Base-by-base conservation (phyloP, 2,888 invertebrate genomes). In the Hypomecis atomaria region DNA sequence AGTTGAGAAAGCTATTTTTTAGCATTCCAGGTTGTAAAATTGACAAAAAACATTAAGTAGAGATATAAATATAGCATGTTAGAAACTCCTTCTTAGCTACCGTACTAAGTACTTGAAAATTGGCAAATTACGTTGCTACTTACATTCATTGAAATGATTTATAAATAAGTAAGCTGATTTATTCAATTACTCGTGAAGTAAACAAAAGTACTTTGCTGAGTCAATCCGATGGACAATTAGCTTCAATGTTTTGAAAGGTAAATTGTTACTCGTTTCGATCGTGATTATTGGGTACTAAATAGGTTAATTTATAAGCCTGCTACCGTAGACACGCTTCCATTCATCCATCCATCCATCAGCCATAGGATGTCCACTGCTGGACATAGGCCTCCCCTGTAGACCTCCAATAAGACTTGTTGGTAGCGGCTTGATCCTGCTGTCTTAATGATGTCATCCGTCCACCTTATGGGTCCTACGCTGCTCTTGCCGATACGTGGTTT, bases 191-290 rank as follows among this genome's bases (percentile, higher is more conserved):
- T 49, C 23, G n/a, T 6, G 9, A 10, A 13, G 36, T 49, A 49
- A 37, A 49, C 36, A 11, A n/a, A 5, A 52, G 8, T 53, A 40
- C 5, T 53, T 53, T 42, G 43, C 34, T 54, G 36, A 54, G 36
- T 43, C 54, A 54, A 54, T 43, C 44, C 6, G 42, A 11, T 34
- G 43, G 43, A 44, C 54, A 33, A 54, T 54, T 54, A 54, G 5
- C 11, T 43, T 11, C 34, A 54, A 44, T 44, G 36, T 34, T 9
- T 54, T 54, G 54, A 53, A 53, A 56, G 56, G 56, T 56, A 56
- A 56, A 38, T 45, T 42, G 37, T n/a, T 57, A 57, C 23, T 57
- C 47, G 40, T 57, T 23, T 44, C 36, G 44, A 36, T 34, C 11
- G 43, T 44, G 7, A 54, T 36, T 54, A 53, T n/a, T 10, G 11